phyloP scores from a whole-genome alignment of 1,140 invertebrate genomes.

The Papilio machaon region DNA sequence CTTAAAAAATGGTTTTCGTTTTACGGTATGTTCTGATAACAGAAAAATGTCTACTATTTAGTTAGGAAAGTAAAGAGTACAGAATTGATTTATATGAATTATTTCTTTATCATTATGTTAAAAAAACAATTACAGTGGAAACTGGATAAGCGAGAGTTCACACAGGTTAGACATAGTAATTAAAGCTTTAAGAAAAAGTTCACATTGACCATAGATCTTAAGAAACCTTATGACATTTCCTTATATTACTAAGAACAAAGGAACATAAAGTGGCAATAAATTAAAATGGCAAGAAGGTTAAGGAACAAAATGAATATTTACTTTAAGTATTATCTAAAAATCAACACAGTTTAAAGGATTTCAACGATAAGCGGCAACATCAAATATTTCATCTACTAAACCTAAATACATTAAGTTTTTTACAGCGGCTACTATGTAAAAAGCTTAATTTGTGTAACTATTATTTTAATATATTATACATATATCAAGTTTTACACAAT shows the following conservation, averaged over 20 bases:
- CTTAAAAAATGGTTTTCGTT: not conserved
- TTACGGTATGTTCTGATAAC: not conserved
- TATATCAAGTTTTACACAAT: not conserved
- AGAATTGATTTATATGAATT: not conserved
- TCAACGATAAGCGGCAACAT: not conserved
- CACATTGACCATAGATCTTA: not conserved
- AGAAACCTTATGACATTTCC: not conserved
- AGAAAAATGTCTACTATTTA: not conserved
- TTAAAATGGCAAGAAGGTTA: not conserved
- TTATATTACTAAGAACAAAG: not conserved
- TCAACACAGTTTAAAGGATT: not conserved
- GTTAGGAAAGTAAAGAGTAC: not conserved
- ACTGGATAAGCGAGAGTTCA: no score
- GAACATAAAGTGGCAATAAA: not conserved
- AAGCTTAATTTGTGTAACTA: not conserved
- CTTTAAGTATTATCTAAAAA: not conserved
- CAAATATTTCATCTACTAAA: not conserved
- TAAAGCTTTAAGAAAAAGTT: not conserved
- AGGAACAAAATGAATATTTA: not conserved
- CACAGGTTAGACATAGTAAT: not conserved
- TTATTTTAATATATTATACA: not conserved
- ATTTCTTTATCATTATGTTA: not conserved
- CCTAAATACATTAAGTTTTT: not conserved
- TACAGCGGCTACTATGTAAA: not conserved
- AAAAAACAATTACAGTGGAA: not conserved